phyloP scores from a whole-genome alignment of 2,797 vertebrate species.

The Oryzias dopingdopingensis region DNA sequence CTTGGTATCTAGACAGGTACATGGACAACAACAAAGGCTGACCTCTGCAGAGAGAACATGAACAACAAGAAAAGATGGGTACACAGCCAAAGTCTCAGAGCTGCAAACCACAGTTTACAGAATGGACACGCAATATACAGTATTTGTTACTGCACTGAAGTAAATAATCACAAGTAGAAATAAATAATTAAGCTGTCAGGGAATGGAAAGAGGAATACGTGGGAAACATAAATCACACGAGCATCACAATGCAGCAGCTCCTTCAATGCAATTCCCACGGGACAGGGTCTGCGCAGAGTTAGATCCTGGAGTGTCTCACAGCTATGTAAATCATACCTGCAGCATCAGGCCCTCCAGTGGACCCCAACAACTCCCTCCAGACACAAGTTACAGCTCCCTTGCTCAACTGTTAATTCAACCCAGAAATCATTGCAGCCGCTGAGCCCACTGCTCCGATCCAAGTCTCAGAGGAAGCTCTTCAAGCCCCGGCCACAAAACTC shows the following conservation, averaged over 20 bases:
- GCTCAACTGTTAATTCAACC: slow-evolving; percentile 72
- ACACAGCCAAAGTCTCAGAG: slow-evolving; percentile 49
- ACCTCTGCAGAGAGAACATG: slow-evolving; percentile 59
- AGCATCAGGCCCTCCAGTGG: slow-evolving; percentile 55
- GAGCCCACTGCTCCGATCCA: slow-evolving; percentile 54
- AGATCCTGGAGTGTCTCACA: slow-evolving; percentile 74
- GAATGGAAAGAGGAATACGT: slow-evolving; percentile 42
- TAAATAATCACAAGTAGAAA: slow-evolving; percentile 73
- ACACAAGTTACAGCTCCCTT: slow-evolving; percentile 59
- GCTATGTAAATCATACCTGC: slow-evolving; percentile 76
- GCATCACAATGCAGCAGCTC: slow-evolving; percentile 74
- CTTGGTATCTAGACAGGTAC: slow-evolving; percentile 63
- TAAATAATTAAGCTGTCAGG: slow-evolving; percentile 73
- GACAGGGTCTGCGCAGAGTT: slow-evolving; percentile 59
- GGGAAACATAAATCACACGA: slow-evolving; percentile 72
- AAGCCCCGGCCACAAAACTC: slow-evolving; percentile 57
- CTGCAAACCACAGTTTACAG: slow-evolving; percentile 49
- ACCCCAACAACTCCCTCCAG: slow-evolving; percentile 61
- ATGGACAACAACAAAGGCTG: slow-evolving; percentile 61
- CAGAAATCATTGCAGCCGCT: slow-evolving; percentile 66
- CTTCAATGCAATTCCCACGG: slow-evolving; percentile 58
- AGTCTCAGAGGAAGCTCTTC: slow-evolving; percentile 68
- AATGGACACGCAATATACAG: slow-evolving; percentile 32
- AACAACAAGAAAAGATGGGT: slow-evolving; percentile 45
- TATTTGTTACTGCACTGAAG: slow-evolving; percentile 48